Evolutionary conservation across 1,140 invertebrate species (phyloP).

Genomic region (Lysiphlebus fabarum): DNA sequence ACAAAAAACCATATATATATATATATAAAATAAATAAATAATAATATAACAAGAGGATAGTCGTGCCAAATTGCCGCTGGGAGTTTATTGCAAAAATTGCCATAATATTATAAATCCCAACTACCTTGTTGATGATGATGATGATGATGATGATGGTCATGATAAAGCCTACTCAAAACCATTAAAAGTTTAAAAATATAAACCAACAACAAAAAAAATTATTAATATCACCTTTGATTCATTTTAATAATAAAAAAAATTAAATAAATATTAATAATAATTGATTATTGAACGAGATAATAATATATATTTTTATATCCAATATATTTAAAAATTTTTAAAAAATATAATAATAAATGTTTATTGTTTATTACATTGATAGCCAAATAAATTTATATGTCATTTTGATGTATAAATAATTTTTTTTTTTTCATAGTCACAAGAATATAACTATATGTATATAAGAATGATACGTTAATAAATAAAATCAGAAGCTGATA

Average conservation of each 20-base stretch:
- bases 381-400: neutral
- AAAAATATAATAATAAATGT: neutral
- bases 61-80: conserved; percentile 40
- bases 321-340: too few species aligned
- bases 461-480: conserved; percentile 9
- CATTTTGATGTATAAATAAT: neutral
- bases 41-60: conserved; percentile 23
- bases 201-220: neutral
- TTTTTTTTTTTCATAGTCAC: neutral
- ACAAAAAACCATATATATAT: too few species aligned
- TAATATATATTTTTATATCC: neutral
- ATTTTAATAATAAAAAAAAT: neutral
- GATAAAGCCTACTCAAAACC: too few species aligned
- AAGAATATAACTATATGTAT: neutral
- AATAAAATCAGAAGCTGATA: conserved; percentile 17
- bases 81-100: conserved; percentile 40
- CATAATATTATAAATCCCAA: conserved; percentile 18
- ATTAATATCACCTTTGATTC: conserved; percentile 3
- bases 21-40: conserved; percentile 37
- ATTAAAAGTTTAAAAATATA: neutral
- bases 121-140: conserved; percentile 19
- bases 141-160: conserved; percentile 2
- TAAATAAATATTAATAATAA: neutral
- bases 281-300: neutral
- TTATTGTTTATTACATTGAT: neutral